Percentiles rank a stretch among this genome's conserved stretches.
phyloP scores from a whole-genome alignment of 1,140 invertebrate species.

The Melitaea cinxia region DNA sequence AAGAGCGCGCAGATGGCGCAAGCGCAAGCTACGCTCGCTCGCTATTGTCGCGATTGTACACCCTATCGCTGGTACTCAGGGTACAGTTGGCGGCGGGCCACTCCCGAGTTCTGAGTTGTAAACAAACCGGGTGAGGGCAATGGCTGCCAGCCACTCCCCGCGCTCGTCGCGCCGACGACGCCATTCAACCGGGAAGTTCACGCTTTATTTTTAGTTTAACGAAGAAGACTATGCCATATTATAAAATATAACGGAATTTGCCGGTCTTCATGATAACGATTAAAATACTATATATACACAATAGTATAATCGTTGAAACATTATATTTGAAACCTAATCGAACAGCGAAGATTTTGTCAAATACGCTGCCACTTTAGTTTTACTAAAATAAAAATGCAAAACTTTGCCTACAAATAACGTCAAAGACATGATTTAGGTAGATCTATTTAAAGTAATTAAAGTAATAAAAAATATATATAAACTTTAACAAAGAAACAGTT shows the following conservation, averaged over 20 bases:
- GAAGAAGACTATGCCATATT: constrained; percentile 50
- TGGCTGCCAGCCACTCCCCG: constrained; percentile 74
- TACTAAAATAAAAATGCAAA: no score
- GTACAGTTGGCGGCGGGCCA: constrained; percentile 52
- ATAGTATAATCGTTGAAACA: neutral
- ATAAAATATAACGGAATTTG: constrained; percentile 55
- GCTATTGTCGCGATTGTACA: constrained; percentile 46
- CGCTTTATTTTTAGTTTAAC: constrained; percentile 77
- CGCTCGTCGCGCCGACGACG: constrained; percentile 66
- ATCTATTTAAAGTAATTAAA: no score
- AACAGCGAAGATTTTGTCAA: no score
- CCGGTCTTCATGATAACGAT: constrained; percentile 19
- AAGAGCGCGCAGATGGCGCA: constrained; percentile 72
- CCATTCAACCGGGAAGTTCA: constrained; percentile 80
- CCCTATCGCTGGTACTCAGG: constrained; percentile 54
- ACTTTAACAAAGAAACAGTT: neutral
- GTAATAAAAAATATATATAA: neutral
- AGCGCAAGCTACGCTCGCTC: constrained; percentile 52
- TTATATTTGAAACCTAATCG: neutral
- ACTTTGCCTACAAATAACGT: no score
- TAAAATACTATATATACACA: neutral
- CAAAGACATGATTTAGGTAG: no score
- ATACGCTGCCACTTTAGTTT: no score
- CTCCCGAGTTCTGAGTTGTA: constrained; percentile 61
- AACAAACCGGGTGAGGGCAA: constrained; percentile 79